phyloP scores from a whole-genome alignment of 2,888 invertebrate species.

The Micoletzkya japonica region DNA sequence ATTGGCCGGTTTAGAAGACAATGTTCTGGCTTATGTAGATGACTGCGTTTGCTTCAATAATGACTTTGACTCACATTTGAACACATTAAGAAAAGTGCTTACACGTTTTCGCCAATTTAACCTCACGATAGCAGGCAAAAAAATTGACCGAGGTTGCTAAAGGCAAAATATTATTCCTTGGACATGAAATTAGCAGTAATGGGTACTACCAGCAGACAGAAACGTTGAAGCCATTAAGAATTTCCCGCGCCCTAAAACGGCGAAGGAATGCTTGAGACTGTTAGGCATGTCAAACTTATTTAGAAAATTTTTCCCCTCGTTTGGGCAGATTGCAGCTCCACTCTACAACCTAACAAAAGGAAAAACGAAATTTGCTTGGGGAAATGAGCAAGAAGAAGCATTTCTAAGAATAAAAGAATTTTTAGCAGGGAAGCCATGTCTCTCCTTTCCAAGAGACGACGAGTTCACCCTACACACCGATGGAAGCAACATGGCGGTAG shows the following conservation, averaged over 20 bases:
- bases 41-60: no score
- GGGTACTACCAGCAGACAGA: no score
- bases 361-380: constrained; percentile 27
- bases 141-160: no score
- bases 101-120: no score
- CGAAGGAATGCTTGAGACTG: not conserved
- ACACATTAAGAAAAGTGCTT: no score
- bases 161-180: no score
- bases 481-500: constrained; percentile 48
- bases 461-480: constrained; percentile 43
- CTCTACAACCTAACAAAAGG: constrained; percentile 20
- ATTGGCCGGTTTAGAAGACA: no score
- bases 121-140: no score
- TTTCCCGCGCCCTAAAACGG: not conserved
- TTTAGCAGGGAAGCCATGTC: constrained; percentile 28
- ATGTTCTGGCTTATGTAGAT: no score
- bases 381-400: constrained; percentile 14
- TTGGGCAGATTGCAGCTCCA: constrained; percentile 27
- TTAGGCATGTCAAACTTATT: not conserved
- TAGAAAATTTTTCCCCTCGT: constrained; percentile 28
- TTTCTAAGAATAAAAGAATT: constrained; percentile 6
- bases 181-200: no score
- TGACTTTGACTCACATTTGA: no score
- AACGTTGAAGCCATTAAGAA: no score
- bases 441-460: constrained; percentile 29